Evolutionary conservation across 2,113 vertebrate genomes (phyloP).

Genomic region (Tachysurus vachellii): DNA sequence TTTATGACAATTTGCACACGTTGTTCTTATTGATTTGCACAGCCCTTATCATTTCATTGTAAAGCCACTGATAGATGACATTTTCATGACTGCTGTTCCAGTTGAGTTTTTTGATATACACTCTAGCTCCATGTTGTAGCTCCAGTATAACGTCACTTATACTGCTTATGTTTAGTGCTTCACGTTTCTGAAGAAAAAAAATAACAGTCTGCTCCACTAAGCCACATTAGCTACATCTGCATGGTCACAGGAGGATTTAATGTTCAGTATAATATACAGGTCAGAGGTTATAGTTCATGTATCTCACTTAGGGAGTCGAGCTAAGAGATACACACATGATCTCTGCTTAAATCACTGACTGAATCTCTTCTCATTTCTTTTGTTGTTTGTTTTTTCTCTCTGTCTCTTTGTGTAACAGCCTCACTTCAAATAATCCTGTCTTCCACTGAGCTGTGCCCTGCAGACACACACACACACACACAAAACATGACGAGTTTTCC

Average conservation of each 20-base stretch:
- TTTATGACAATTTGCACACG: neutral
- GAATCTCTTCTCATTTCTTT: conserved; percentile 26
- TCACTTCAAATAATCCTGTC: conserved; percentile 44
- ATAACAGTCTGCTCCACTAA: neutral
- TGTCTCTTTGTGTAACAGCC: conserved; percentile 36
- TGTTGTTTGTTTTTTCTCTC: conserved; percentile 29
- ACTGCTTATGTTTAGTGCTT: neutral
- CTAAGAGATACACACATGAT: neutral
- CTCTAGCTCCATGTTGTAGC: neutral
- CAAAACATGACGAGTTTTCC: conserved; percentile 22
- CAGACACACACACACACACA: conserved; percentile 55
- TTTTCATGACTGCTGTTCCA: neutral
- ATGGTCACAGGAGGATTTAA: conserved; percentile 32
- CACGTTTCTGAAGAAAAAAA: neutral
- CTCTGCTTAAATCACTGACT: conserved; percentile 35
- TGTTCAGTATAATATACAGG: conserved; percentile 37
- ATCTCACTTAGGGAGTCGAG: conserved; percentile 10
- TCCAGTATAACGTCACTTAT: neutral
- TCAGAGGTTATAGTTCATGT: conserved; percentile 45
- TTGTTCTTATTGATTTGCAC: neutral
- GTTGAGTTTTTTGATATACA: neutral
- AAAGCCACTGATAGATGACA: neutral
- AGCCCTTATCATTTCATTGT: neutral
- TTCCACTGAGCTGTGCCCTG: conserved; percentile 31
- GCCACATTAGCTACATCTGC: conserved; percentile 15